Evolutionary conservation across 2,888 invertebrate species (phyloP).

Genomic region (Ophion ellenae): DNA sequence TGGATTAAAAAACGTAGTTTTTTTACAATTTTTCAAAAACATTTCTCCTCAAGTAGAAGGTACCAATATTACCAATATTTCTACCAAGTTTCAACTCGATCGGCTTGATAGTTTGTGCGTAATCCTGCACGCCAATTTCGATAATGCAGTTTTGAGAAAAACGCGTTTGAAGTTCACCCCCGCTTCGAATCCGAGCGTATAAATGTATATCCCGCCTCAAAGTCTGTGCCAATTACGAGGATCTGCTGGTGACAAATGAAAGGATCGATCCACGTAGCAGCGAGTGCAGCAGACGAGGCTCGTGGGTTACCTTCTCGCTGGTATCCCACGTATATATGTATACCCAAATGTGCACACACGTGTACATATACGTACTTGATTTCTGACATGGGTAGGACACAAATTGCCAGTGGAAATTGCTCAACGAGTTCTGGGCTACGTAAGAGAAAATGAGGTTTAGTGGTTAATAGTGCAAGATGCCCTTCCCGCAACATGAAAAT

Average conservation of each 20-base stretch:
- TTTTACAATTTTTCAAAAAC: too few species aligned
- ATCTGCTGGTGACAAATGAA: background rate
- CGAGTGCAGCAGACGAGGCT: background rate
- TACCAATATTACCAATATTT: too few species aligned
- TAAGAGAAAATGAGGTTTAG: slow-evolving; percentile 20
- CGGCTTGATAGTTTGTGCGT: too few species aligned
- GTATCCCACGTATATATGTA: background rate
- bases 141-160: too few species aligned
- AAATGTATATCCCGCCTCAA: too few species aligned
- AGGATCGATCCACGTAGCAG: too few species aligned
- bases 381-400: slow-evolving; percentile 14
- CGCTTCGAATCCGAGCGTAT: too few species aligned
- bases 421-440: slow-evolving; percentile 54
- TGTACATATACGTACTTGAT: background rate
- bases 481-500: slow-evolving; percentile 53
- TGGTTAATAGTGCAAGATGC: slow-evolving; percentile 38
- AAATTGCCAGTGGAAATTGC: slow-evolving; percentile 62
- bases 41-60: too few species aligned
- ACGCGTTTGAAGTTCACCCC: too few species aligned
- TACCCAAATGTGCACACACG: background rate
- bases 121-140: too few species aligned
- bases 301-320: background rate
- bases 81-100: too few species aligned
- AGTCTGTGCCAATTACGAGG: background rate
- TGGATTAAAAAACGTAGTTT: too few species aligned